These are phyloP conservation scores for Nylanderia fulva DNA, from an alignment of 1,140 invertebrate genomes.

Conservation along the genomic window DNA sequence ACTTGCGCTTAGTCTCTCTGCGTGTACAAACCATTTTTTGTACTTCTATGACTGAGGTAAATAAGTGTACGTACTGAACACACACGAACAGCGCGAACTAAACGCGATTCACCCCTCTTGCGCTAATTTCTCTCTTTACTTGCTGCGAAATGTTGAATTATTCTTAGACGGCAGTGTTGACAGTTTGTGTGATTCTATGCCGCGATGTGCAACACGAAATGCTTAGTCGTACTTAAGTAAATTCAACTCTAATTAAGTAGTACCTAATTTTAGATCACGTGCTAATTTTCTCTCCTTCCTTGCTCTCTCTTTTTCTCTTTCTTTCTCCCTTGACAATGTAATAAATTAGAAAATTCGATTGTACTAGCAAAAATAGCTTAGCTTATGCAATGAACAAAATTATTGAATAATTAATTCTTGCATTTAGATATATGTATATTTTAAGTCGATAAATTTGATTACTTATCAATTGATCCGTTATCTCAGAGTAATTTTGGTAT, in stretches of 20 bases:
- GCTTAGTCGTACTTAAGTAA: constrained; percentile 15
- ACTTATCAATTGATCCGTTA: too few species aligned
- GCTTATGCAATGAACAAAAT: not conserved
- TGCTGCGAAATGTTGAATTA: constrained; percentile 1
- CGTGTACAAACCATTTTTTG: not conserved
- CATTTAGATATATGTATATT: not conserved
- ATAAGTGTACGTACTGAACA: not conserved
- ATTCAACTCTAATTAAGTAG: constrained; percentile 11
- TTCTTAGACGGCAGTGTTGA: constrained; percentile 8
- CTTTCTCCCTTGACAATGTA: not conserved
- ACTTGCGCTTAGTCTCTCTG: not conserved
- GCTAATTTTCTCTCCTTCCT: too few species aligned
- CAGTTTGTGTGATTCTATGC: not conserved
- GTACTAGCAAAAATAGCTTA: not conserved
- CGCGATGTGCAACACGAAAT: constrained; percentile 6
- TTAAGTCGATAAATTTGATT: too few species aligned
- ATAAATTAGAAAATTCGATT: not conserved
- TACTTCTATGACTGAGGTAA: not conserved
- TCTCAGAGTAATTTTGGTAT: too few species aligned
- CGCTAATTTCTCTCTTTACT: not conserved
- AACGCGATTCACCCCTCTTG: not conserved
- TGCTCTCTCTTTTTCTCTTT: too few species aligned
- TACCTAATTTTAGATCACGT: constrained; percentile 5
- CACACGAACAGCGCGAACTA: not conserved
- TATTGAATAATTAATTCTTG: not conserved